Evolutionary conservation across 2,797 vertebrate species (phyloP).

Genomic region (Hafferia zeledoni): DNA sequence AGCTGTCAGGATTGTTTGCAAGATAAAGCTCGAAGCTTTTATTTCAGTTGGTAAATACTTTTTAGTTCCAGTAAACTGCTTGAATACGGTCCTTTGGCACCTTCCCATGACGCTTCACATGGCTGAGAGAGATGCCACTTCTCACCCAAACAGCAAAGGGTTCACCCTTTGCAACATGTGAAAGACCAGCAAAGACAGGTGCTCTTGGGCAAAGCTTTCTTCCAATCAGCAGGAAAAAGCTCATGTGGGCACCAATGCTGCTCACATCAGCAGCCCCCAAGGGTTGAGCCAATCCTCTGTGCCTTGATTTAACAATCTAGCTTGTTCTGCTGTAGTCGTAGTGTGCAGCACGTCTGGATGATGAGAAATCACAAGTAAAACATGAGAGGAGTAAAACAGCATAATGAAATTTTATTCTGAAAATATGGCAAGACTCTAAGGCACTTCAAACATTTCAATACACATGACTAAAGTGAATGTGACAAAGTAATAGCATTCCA

Average conservation of each 20-base stretch:
- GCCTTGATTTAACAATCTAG: background rate
- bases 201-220: background rate
- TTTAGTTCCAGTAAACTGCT: background rate
- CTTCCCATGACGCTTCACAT: background rate
- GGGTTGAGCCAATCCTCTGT: background rate
- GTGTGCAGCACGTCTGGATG: background rate
- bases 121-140: background rate
- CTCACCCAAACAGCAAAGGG: background rate
- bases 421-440: slow-evolving; percentile 90
- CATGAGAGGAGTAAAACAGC: slow-evolving; percentile 52
- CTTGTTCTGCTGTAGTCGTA: background rate
- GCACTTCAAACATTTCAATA: slow-evolving; percentile 90
- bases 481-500: slow-evolving; percentile 78
- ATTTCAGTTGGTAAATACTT: background rate
- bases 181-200: background rate
- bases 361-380: slow-evolving; percentile 40
- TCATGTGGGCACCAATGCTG: background rate
- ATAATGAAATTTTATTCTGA: slow-evolving; percentile 87
- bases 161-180: background rate
- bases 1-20: background rate
- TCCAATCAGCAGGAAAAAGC: background rate
- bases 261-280: background rate
- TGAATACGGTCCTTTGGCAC: background rate
- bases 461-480: slow-evolving; percentile 76
- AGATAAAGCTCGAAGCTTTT: background rate